phyloP scores from a whole-genome alignment of 2,797 vertebrate genomes.

The Synanceia verrucosa region DNA sequence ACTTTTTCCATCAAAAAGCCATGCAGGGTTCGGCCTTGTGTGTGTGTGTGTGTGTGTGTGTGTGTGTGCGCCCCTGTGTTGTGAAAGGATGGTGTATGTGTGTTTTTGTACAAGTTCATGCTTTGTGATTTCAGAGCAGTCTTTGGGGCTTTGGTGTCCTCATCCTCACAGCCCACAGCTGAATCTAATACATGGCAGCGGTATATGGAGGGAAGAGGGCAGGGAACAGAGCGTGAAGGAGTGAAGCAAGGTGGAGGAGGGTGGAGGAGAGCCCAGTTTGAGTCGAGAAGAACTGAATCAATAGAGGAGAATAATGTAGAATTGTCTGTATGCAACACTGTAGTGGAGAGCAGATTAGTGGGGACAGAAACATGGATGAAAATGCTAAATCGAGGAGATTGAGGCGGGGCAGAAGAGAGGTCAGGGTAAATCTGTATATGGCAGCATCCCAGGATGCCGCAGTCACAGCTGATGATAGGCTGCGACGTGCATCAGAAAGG shows the following conservation, averaged over 20 bases:
- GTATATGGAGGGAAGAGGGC: constrained; percentile 36
- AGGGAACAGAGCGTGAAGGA: constrained; percentile 59
- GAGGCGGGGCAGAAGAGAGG: background rate
- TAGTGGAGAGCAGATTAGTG: background rate
- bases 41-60: background rate
- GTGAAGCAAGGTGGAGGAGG: constrained; percentile 29
- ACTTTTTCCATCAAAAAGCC: constrained; percentile 30
- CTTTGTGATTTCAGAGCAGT: constrained; percentile 65
- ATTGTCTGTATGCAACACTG: background rate
- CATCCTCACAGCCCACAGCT: constrained; percentile 61
- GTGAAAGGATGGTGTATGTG: constrained; percentile 52
- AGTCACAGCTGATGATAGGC: constrained; percentile 60
- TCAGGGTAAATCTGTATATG: constrained; percentile 8
- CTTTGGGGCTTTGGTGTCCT: constrained; percentile 71
- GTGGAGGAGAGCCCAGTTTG: constrained; percentile 7
- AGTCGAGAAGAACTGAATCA: background rate
- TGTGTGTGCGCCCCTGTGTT: constrained; percentile 24
- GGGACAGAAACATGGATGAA: background rate
- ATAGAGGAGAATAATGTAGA: background rate
- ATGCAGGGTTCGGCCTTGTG: background rate
- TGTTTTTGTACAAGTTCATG: constrained; percentile 61
- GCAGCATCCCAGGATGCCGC: constrained; percentile 28
- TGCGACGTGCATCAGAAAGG: constrained; percentile 64
- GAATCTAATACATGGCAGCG: constrained; percentile 51
- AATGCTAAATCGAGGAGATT: constrained; percentile 6